Evolutionary conservation across 2,113 vertebrate species (phyloP).

Genomic region (Seriola dumerili): DNA sequence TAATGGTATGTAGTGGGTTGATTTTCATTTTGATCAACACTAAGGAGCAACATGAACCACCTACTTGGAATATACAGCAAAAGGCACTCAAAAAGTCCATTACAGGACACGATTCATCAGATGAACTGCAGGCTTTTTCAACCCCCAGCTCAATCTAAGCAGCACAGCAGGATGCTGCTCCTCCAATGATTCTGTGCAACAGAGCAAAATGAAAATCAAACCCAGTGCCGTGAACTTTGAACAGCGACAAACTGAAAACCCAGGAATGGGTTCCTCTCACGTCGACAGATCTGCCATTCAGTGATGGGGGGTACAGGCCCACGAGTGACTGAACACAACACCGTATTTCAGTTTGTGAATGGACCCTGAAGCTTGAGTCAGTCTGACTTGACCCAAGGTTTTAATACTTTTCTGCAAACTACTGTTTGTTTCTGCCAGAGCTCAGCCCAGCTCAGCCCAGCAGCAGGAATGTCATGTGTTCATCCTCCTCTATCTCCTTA

Average conservation of each 20-base stretch:
- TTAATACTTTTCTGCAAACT: constrained; percentile 7
- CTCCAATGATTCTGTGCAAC: constrained; percentile 22
- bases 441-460: constrained; percentile 49
- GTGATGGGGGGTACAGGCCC: neutral
- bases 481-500: constrained; percentile 20
- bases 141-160: neutral
- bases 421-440: constrained; percentile 28
- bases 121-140: neutral
- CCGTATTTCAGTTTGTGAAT: constrained; percentile 44
- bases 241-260: constrained; percentile 6
- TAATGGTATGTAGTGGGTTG: neutral
- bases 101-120: neutral
- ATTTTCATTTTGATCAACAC: constrained; percentile 48
- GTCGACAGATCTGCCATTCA: constrained; percentile 38
- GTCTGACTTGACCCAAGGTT: constrained; percentile 6
- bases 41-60: constrained; percentile 10
- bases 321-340: constrained; percentile 20
- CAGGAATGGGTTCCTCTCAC: constrained; percentile 15
- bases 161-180: neutral
- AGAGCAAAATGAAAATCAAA: constrained; percentile 57
- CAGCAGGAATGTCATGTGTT: constrained; percentile 46
- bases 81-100: constrained; percentile 56
- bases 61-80: neutral
- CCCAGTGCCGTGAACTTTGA: neutral
- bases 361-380: constrained; percentile 26